These are phyloP conservation scores for Numenius phaeopus DNA, from an alignment of 2,797 vertebrate species.

Conservation along the genomic window DNA sequence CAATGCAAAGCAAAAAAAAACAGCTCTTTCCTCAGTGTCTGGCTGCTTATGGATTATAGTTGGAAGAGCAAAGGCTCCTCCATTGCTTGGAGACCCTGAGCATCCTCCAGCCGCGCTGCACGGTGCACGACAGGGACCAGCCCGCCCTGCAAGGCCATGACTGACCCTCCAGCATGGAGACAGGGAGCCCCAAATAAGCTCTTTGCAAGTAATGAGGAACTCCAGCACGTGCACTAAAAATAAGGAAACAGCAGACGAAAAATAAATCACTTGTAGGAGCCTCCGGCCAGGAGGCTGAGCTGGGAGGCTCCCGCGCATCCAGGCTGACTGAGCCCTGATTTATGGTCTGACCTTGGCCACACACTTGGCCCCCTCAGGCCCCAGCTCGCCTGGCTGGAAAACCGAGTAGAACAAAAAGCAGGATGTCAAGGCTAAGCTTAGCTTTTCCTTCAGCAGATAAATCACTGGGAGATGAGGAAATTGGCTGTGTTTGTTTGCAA, in stretches of 20 bases:
- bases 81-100: neutral
- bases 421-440: neutral
- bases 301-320: neutral
- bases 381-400: neutral
- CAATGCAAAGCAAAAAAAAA: neutral
- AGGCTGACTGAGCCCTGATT: neutral
- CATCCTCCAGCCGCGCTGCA: neutral
- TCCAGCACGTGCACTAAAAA: slow-evolving; percentile 19
- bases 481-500: neutral
- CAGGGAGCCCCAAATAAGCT: neutral
- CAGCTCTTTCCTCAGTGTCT: neutral
- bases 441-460: slow-evolving; percentile 24
- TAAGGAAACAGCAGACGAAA: slow-evolving; percentile 1
- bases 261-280: slow-evolving; percentile 9
- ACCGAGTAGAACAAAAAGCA: neutral
- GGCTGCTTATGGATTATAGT: neutral
- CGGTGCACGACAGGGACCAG: rapidly evolving
- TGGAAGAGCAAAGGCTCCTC: neutral
- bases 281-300: neutral
- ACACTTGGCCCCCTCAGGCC: neutral
- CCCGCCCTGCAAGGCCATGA: rapidly evolving
- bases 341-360: neutral
- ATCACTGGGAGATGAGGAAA: neutral
- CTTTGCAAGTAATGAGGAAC: neutral
- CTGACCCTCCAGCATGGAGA: neutral